Base-by-base conservation (phyloP, 1,140 invertebrate genomes). In the Drosophila melanica region DNA sequence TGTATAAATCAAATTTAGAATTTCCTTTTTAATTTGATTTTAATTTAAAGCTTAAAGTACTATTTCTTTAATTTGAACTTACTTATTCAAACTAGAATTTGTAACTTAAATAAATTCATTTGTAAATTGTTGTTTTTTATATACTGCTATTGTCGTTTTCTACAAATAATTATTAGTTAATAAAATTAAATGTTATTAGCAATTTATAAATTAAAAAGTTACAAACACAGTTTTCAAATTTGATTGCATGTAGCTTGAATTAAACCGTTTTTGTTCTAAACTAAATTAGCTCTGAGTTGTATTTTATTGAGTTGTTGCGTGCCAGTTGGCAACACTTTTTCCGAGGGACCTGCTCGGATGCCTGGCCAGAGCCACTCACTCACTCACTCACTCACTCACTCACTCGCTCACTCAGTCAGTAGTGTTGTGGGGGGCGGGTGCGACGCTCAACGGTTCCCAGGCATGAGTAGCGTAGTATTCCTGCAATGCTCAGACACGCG, bases 401-500 rank as follows among this genome's bases (percentile, higher is more conserved):
- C 20, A 16, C n/a, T n/a, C n/a, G 8, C 20, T 14, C n/a, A 20
- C 20, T 42, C 51, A n/a, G 51, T 54, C 41, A n/a, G 51, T 3
- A 18, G 35, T 39, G 16, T 16, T 54, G 35, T 4, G 51, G 14
- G 41, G 55, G 23, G 27, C 41, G 39, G 55, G 14, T 53, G 50
- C 14, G 50, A 35, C 50, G 50, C 30, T 7, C 35, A 53, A 18
- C 50, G 50, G 50, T 45, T 44, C 6, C 41, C 27, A 41, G 16
- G 41, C 39, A 45, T 27, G 55, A 58, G 23, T 45, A 57, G 41
- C 27, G 41, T 58, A 30, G 55, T 45, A 44, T 58, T 33, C 20
- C 55, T 33, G 55, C 55, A 33, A 44, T 44, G 55, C 39, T 58
- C 39, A 10, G 55, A 14, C 27, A 58, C 55, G 39, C 41, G 55